Conservation (phyloP, 2,113 vertebrate species). For the Hucho hucho region DNA sequence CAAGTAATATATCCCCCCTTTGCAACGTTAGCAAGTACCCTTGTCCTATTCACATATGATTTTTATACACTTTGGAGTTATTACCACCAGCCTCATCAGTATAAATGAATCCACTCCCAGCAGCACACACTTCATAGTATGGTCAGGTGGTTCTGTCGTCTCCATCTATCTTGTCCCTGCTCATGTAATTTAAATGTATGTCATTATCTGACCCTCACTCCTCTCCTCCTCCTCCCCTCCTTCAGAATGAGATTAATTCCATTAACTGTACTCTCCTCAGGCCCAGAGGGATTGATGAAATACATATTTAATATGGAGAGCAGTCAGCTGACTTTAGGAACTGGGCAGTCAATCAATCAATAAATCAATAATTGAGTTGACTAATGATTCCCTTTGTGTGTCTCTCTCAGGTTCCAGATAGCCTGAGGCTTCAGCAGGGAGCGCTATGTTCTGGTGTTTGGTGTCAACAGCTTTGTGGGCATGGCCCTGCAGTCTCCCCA, state of each 20-base stretch:
- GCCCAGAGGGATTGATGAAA: slow-evolving; percentile 56
- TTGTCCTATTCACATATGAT: no score
- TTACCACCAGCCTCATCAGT: no score
- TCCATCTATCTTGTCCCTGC: slow-evolving; percentile 15
- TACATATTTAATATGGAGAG: slow-evolving; percentile 37
- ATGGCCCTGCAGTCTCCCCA: slow-evolving; percentile 79
- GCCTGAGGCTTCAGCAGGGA: slow-evolving; percentile 78
- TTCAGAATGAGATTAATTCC: slow-evolving; percentile 41
- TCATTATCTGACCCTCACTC: slow-evolving; percentile 38
- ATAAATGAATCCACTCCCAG: no score
- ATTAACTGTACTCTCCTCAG: slow-evolving; percentile 61
- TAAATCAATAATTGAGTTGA: slow-evolving; percentile 34
- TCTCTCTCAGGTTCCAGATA: slow-evolving; percentile 76
- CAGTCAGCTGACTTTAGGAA: background rate
- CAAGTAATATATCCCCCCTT: no score
- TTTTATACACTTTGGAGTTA: no score
- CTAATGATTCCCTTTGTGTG: slow-evolving; percentile 30
- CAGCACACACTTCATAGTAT: background rate
- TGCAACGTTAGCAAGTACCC: no score
- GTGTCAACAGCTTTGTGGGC: slow-evolving; percentile 82
- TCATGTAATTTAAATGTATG: slow-evolving; percentile 34
- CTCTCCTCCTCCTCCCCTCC: slow-evolving; percentile 2
- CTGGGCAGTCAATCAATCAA: no score
- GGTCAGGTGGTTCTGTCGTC: background rate
- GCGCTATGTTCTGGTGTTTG: slow-evolving; percentile 82